phyloP scores from a whole-genome alignment of 2,797 vertebrate genomes.

The Falco berigora region DNA sequence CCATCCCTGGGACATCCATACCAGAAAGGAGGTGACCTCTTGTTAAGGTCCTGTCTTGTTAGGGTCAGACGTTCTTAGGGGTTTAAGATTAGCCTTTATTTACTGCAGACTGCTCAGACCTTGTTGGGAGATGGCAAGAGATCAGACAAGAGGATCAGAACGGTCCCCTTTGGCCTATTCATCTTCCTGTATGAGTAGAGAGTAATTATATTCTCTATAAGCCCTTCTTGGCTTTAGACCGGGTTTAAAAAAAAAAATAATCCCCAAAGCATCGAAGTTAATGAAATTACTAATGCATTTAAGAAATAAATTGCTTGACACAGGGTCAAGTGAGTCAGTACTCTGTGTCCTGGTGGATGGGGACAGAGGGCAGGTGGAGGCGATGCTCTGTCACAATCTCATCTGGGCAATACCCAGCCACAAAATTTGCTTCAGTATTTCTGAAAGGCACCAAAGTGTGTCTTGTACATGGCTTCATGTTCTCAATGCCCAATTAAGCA shows the following conservation, averaged over 20 bases:
- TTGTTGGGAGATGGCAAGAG: neutral
- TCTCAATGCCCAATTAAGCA: neutral
- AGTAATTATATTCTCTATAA: neutral
- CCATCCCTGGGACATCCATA: neutral
- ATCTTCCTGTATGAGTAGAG: neutral
- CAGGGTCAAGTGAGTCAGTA: neutral
- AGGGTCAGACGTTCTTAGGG: neutral
- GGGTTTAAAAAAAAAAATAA: neutral
- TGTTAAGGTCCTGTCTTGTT: neutral
- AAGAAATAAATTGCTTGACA: neutral
- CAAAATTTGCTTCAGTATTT: neutral
- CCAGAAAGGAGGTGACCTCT: neutral
- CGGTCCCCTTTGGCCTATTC: neutral
- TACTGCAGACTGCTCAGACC: neutral
- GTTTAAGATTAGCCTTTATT: neutral
- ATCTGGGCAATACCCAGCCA: neutral
- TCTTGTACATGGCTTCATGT: neutral
- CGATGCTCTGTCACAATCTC: neutral
- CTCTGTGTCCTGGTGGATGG: accelerated
- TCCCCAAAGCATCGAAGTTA: neutral
- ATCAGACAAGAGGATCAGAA: neutral
- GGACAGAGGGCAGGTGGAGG: neutral
- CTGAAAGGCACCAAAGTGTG: neutral
- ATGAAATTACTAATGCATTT: neutral
- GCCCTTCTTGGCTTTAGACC: neutral